Base-by-base conservation (phyloP, 2,888 invertebrate genomes). In the Caradrina kadenii region DNA sequence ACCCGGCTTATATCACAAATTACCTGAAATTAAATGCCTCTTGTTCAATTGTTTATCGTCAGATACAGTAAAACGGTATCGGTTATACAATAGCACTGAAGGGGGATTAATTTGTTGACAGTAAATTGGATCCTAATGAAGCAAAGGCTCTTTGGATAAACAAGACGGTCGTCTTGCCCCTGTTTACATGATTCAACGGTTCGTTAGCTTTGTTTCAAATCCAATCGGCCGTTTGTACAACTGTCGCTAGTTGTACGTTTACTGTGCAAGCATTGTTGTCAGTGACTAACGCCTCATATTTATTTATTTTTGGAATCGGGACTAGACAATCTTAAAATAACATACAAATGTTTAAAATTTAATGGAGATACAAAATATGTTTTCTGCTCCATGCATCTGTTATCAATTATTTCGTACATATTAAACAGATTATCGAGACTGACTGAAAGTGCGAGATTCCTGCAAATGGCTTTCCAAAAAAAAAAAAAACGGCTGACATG, bases 41-140 rank as follows among this genome's bases (percentile, higher is more conserved):
- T 75, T 72, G 65, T 79, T 69, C 67, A 55, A 80, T 78, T 80
- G 72, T 81, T 75, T 79, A 80, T 76, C 56, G 8, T 79, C 45
- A 65, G 73, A 79, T 77, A 70, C 72, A 81, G 77, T 65, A 70
- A 84, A 85, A 85, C 76, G 83, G 83, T 86, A 84, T 83, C 77
- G 74, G 84, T 84, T 80, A 86, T 87, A 92, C 90, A 91, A 90
- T 90, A 86, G 86, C 85, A 83, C 83, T 80, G 87, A 89, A 93
- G 91, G 90, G 89, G 92, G 92, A 93, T 95, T 94, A 94, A 95
- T 94, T 95, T 95, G 94, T 95, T 94, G 94, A 94, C 94, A 94
- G 94, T 92, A 93, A 95, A 95, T 95, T 95, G 94, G 94, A 96
- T 95, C 94, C 95, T 96, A 95, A 96, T 96, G 95, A 96, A 96